Evolutionary conservation across 2,797 vertebrate genomes (phyloP), one percentile per base, ranked within the genome.

Genomic region (Gymnodraco acuticeps): DNA sequence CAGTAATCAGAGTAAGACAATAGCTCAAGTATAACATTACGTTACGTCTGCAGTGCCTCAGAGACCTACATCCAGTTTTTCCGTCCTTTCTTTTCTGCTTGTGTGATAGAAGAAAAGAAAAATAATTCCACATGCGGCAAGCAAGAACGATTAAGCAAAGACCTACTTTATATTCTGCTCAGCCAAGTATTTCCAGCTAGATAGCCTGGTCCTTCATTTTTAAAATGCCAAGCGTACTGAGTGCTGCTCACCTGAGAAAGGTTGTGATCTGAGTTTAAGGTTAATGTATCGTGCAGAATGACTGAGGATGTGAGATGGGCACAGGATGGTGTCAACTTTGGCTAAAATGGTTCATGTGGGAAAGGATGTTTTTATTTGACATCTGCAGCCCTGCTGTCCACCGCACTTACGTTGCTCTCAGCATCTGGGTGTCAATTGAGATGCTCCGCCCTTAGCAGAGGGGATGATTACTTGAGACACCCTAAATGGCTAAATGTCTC

Each of bases 401-500:
- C n/a, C 17, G 1, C 4, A 38, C 50, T 56, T 16, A 13, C 7
- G 27, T 58, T 11, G 5, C 75, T 53, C 64, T 10, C 47, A 42
- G 27, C 16, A 31, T 70, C 68, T n/a, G 20, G 5, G 31, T 53
- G 76, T 69, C 59, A 46, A 5, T 64, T 62, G 41, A 66, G 38
- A 66, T 41, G 67, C 58, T 69, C 55, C n/a, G 53, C 14, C 50
- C 42, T 38, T 17, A 23, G 43, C 63, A 52, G 43, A 27, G 42
- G 19, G 38, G 47, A 47, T 52, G 48, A 73, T 85, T 76, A 74
- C 56, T 64, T 50, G 42, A 73, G 59, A 69, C 27, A 50, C 0
- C 6, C 52, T 62, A 71, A 82, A 79, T 73, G 73, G 55, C 42
- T 63, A 69, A 81, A 76, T 11, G 73, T 77, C 67, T 75, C 67